Base-by-base conservation (phyloP, 1,140 invertebrate genomes). In the Lineus longissimus region DNA sequence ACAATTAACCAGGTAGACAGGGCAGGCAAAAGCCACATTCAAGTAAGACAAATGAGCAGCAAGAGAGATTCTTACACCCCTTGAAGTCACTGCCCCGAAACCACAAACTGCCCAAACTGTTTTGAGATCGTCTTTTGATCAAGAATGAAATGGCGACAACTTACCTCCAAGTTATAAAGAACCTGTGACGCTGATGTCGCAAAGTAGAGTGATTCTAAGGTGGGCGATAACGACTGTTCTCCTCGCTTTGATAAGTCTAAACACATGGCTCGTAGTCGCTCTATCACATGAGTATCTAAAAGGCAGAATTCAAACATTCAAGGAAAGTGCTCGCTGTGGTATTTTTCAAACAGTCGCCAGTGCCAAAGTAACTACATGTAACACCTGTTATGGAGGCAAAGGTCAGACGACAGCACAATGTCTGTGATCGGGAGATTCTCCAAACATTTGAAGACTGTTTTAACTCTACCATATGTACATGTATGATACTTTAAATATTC, bases 161-260 rank as follows among this genome's bases (percentile, higher is more conserved):
- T 60, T 63, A 78, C 76, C 76, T 79, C 76, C 45, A 78, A 68
- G 73, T 81, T 86, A 76, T 92, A 92, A 22, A 92, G 83, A 72
- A 92, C 90, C 81, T 91, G 86, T 54, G 90, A 90, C 27, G 91
- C 87, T 59, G 89, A 87, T 19, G 86, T 81, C 71, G 85, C 86
- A 77, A 92, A 88, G 77, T 92, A 91, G 76, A 91, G 83, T 63
- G 82, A 84, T 70, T 92, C 90, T 62, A 91, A 85, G 30, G 83
- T 84, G 27, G 85, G 85, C 29, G 77, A 75, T 15, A 73, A 64
- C 29, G 72, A 66, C 30, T 69, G 69, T 33, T 74, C 74, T 41
- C 69, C 73, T 30, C 73, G 45, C 60, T 77, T 77, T 51, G 71
- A 76, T 62, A 78, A 73, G 36, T 80, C 77, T 13, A 71, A 63